Evolutionary conservation across 2,797 vertebrate genomes (phyloP).

Genomic region (Phrynocephalus vlangalii): DNA sequence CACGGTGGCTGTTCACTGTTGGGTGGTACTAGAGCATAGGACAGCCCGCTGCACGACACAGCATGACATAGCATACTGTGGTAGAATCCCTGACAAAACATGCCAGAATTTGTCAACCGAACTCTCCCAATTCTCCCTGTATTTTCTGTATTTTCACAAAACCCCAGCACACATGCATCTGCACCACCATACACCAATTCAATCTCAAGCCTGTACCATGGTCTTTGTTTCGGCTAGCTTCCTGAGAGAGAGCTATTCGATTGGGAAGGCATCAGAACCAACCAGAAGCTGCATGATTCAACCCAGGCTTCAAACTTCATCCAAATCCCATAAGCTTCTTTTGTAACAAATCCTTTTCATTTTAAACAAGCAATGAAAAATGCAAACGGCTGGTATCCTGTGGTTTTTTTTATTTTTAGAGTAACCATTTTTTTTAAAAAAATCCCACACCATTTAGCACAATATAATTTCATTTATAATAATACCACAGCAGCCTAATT

Average conservation of each 20-base stretch:
- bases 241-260: not conserved
- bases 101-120: not conserved
- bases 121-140: not conserved
- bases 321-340: not conserved
- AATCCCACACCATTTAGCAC: slow-evolving; percentile 7
- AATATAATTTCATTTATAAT: slow-evolving; percentile 51
- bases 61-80: too few relatives aligned
- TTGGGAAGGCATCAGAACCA: not conserved
- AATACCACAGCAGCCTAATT: slow-evolving; percentile 51
- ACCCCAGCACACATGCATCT: too few relatives aligned
- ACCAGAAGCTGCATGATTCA: not conserved
- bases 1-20: not conserved
- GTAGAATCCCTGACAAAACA: not conserved
- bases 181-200: not conserved
- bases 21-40: too few relatives aligned
- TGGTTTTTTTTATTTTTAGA: slow-evolving; percentile 44
- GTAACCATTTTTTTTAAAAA: slow-evolving; percentile 5
- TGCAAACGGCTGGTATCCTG: not conserved
- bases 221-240: not conserved
- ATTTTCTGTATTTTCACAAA: not conserved
- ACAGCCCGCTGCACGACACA: too few relatives aligned
- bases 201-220: not conserved
- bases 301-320: not conserved
- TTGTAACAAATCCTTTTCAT: not conserved
- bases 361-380: slow-evolving; percentile 23